These are phyloP conservation scores for Pituophis catenifer DNA, from an alignment of 2,113 vertebrate species.

Conservation along the genomic window DNA sequence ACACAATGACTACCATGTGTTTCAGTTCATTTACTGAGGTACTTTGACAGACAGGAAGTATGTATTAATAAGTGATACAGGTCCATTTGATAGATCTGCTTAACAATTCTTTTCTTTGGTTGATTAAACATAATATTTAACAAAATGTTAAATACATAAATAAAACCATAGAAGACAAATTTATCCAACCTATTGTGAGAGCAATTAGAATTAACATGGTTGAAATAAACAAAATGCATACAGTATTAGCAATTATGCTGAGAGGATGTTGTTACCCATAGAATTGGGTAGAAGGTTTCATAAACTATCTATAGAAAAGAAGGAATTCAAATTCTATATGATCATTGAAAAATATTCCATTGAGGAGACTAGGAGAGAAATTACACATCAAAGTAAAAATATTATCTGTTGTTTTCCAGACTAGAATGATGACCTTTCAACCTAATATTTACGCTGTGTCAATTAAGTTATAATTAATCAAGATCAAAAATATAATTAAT, in stretches of 20 bases:
- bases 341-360: neutral
- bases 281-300: neutral
- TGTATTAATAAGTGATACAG: conserved; percentile 51
- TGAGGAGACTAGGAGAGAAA: neutral
- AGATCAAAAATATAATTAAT: neutral
- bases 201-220: neutral
- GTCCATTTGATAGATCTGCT: neutral
- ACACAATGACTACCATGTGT: conserved; percentile 62
- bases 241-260: neutral
- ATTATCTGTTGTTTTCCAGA: neutral
- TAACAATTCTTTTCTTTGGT: neutral
- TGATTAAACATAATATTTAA: neutral
- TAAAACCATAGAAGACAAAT: neutral
- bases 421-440: neutral
- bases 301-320: neutral
- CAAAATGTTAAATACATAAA: conserved; percentile 31
- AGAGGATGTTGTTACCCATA: neutral
- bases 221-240: neutral
- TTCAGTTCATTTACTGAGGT: conserved; percentile 60
- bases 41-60: conserved; percentile 40
- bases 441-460: neutral
- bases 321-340: neutral
- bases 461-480: neutral
- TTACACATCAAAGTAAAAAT: neutral
- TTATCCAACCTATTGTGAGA: neutral